Evolutionary conservation across 2,888 invertebrate species (phyloP).

Genomic region (Acronicta leporina): DNA sequence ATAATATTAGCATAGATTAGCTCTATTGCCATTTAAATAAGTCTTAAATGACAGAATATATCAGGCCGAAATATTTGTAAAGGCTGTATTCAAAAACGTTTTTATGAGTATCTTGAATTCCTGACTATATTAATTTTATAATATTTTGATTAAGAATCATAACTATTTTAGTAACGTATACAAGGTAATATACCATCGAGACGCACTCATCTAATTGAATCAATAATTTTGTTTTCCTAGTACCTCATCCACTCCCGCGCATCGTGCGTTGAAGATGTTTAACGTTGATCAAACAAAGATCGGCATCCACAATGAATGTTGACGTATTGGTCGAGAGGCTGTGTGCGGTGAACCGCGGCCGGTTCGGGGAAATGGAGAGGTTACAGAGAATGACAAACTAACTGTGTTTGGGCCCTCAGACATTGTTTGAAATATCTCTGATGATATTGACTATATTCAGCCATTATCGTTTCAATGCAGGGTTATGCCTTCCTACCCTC

Average conservation of each 20-base stretch:
- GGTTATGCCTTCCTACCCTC: background rate
- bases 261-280: constrained; percentile 50
- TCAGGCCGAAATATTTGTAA: too few species aligned
- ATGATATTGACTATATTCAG: constrained; percentile 18
- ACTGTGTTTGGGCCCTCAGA: constrained; percentile 37
- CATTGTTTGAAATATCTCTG: constrained; percentile 19
- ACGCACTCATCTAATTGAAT: constrained; percentile 30
- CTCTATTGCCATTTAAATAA: too few species aligned
- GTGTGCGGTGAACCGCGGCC: constrained; percentile 52
- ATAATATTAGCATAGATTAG: too few species aligned
- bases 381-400: constrained; percentile 54
- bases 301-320: constrained; percentile 58
- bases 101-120: too few species aligned
- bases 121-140: too few species aligned
- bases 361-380: constrained; percentile 53
- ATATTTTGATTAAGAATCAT: too few species aligned
- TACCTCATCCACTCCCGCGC: constrained; percentile 46
- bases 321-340: constrained; percentile 56
- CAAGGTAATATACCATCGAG: background rate
- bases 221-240: constrained; percentile 36
- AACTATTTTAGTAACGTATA: background rate
- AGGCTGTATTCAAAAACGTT: too few species aligned
- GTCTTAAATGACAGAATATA: too few species aligned
- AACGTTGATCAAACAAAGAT: constrained; percentile 59
- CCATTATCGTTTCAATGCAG: background rate